Percentiles rank a stretch among this genome's conserved stretches.
Evolutionary conservation across 2,888 invertebrate species (phyloP).

Genomic region (Eilema sororculum): DNA sequence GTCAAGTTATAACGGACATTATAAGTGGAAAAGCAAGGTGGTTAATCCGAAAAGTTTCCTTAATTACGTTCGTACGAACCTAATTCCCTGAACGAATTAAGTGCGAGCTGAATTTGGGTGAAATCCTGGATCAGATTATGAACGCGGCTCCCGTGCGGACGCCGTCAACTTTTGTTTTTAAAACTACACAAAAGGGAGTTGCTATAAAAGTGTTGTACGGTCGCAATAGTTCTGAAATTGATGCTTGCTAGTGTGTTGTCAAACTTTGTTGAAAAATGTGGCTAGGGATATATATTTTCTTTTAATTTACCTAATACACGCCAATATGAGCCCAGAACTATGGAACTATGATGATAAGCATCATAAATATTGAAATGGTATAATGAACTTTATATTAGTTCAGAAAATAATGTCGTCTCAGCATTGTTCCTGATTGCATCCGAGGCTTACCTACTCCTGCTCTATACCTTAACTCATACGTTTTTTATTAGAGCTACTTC

Average conservation of each 20-base stretch:
- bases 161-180: constrained; percentile 34
- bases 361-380: no score
- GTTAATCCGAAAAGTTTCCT: constrained; percentile 84
- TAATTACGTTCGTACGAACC: constrained; percentile 82
- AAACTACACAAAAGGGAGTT: constrained; percentile 41
- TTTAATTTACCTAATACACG: no score
- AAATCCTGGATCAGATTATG: constrained; percentile 74
- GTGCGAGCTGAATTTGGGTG: constrained; percentile 73
- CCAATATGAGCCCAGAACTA: no score
- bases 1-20: constrained; percentile 59
- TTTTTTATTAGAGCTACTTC: no score
- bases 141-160: constrained; percentile 52
- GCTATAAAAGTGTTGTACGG: constrained; percentile 26
- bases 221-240: constrained; percentile 1
- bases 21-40: constrained; percentile 78
- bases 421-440: no score
- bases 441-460: no score
- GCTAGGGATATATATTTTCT: not conserved
- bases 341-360: no score
- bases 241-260: not conserved
- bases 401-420: no score
- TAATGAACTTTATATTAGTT: no score
- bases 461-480: no score
- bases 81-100: constrained; percentile 84
- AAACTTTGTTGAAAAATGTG: not conserved